These are phyloP conservation scores for Iselma pallidipennis DNA, from an alignment of 2,888 invertebrate species.

Conservation along the genomic window DNA sequence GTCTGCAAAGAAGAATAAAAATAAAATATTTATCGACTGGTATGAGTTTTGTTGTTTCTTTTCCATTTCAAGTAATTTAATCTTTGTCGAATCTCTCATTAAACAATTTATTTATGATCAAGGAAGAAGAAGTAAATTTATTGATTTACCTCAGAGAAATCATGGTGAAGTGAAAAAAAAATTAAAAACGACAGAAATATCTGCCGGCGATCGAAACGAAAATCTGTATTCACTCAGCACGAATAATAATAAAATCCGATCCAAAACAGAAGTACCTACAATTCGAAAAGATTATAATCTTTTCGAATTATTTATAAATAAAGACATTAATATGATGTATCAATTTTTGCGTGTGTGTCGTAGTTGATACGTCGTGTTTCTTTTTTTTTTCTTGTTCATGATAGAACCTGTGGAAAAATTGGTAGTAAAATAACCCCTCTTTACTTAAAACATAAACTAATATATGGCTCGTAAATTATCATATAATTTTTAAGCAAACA, in stretches of 20 bases:
- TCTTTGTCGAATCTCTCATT: background rate
- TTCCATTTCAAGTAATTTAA: background rate
- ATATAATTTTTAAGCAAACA: constrained; percentile 41
- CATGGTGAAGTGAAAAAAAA: no score
- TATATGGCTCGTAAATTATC: constrained; percentile 29
- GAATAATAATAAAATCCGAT: no score
- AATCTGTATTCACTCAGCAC: no score
- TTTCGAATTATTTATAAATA: background rate
- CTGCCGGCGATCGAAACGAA: no score
- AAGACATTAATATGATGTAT: background rate
- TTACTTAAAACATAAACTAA: constrained; percentile 15
- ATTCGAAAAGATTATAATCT: no score
- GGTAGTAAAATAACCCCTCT: constrained; percentile 20
- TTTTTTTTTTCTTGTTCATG: background rate
- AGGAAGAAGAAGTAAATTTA: background rate
- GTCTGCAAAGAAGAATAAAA: background rate
- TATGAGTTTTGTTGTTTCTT: background rate
- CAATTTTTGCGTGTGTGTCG: background rate
- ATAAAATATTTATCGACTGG: background rate
- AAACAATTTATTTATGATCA: background rate
- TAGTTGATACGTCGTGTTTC: background rate
- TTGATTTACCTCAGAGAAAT: no score
- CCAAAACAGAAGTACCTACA: no score
- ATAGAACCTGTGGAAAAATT: background rate
- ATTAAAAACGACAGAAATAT: no score